These are phyloP conservation scores for Nestor notabilis DNA, from an alignment of 2,113 vertebrate species.

Conservation along the genomic window DNA sequence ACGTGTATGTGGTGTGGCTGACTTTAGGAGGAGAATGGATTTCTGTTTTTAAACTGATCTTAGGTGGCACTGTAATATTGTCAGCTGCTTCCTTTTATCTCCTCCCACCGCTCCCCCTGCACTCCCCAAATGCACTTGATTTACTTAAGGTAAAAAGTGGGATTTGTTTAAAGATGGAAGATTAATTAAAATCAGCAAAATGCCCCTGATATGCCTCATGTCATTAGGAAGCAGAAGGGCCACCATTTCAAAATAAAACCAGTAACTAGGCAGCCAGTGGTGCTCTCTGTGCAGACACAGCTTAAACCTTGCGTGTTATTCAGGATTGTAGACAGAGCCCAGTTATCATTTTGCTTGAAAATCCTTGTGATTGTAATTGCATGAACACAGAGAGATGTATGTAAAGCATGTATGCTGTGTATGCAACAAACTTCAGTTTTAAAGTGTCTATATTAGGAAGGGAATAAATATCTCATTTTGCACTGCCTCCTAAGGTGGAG, in stretches of 20 bases:
- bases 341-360: not conserved
- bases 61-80: not conserved
- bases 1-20: not conserved
- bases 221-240: not conserved
- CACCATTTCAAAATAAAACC: slow-evolving; percentile 41
- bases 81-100: not conserved
- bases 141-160: not conserved
- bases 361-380: not conserved
- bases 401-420: not conserved
- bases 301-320: not conserved
- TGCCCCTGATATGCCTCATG: not conserved
- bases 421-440: not conserved
- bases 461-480: slow-evolving; percentile 43
- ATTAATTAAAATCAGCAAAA: not conserved
- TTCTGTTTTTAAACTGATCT: not conserved
- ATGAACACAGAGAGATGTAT: not conserved
- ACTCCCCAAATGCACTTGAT: not conserved
- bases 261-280: not conserved
- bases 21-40: not conserved
- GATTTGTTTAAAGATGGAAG: not conserved
- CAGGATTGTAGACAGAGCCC: not conserved
- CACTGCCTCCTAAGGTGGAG: slow-evolving; percentile 57
- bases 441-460: not conserved
- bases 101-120: not conserved
- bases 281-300: not conserved